Base-by-base conservation (phyloP, 2,888 invertebrate species). In the Prosopocoilus inquinatus region DNA sequence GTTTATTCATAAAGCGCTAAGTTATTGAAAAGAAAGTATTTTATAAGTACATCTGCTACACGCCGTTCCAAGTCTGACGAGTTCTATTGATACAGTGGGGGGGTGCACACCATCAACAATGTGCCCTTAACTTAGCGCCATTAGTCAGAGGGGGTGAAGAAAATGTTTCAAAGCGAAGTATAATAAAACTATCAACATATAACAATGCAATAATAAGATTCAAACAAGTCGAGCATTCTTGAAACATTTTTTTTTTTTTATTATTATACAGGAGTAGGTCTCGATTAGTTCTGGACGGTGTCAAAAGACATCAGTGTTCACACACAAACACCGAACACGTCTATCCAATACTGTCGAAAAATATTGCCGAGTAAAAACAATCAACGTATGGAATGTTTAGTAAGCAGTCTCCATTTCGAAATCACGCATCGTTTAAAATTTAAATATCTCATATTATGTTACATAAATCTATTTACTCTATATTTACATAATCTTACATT, bases 141-240 rank as follows among this genome's bases (percentile, higher is more conserved):
- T 34, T 16, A 51, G 35, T 15, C 20, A 49, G 16, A 3, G 15
- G 39, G 38, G 12, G 28, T 47, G 45, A 12, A 9, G 33, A 15
- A 13, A 11, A 47, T 46, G 9, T 33, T 45, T 16, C 11, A 45
- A 51, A 33, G 34, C 44, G 8, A 33, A 46, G 13, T 46, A 33
- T 32, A 34, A 34, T 13, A 51, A 47, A 34, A 33, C 36, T 15
- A 59, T 47, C 13, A 55, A 57, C 38, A 39, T 53, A 53, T 47
- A 50, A 69, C 70, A 70, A 71, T 67, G 69, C 65, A 69, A 67
- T 64, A 63, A 70, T 72, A 70, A 70, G 71, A 71, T 70, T 69
- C 67, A 64, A 67, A 69, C 57, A 59, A 60, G 16, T 41, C 16
- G 16, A 41, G 15, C 15, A 16, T 16, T 41, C 16, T 41, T 41